phyloP scores from a whole-genome alignment of 1,140 invertebrate genomes.

The Psilanteris sp. region DNA sequence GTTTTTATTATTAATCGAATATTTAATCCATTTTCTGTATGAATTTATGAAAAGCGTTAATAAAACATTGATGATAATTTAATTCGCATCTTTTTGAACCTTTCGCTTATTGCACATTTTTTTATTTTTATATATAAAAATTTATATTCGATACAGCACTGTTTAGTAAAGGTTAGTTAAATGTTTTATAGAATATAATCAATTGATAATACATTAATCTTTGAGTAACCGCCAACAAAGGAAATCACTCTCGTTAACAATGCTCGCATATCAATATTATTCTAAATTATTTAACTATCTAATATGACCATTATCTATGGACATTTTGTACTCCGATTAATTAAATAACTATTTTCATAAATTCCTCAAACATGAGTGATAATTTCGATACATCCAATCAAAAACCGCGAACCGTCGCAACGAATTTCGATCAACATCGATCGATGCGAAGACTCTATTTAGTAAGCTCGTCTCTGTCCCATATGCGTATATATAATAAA shows the following conservation, averaged over 20 bases:
- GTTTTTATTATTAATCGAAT: slow-evolving; percentile 25
- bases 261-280: slow-evolving; percentile 32
- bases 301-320: slow-evolving; percentile 36
- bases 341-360: slow-evolving; percentile 11
- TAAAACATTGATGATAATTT: slow-evolving; percentile 22
- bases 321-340: slow-evolving; percentile 38
- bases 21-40: slow-evolving; percentile 34
- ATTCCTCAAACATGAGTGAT: slow-evolving; percentile 10
- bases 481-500: slow-evolving; percentile 40
- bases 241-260: slow-evolving; percentile 3
- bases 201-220: neutral
- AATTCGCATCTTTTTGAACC: slow-evolving; percentile 28
- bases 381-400: slow-evolving; percentile 10
- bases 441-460: slow-evolving; percentile 19
- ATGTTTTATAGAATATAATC: neutral
- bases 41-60: slow-evolving; percentile 30
- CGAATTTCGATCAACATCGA: slow-evolving; percentile 38
- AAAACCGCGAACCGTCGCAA: slow-evolving; percentile 6
- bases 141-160: neutral
- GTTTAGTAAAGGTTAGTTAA: too few relatives aligned
- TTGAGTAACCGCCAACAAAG: too few relatives aligned
- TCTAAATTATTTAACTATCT: slow-evolving; percentile 31
- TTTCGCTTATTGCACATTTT: slow-evolving; percentile 7
- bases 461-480: slow-evolving; percentile 49
- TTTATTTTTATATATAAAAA: slow-evolving; percentile 14